Evolutionary conservation across 2,888 invertebrate genomes (phyloP), one percentile per base, ranked within the genome.

Genomic region (Cryptus viduatorius): DNA sequence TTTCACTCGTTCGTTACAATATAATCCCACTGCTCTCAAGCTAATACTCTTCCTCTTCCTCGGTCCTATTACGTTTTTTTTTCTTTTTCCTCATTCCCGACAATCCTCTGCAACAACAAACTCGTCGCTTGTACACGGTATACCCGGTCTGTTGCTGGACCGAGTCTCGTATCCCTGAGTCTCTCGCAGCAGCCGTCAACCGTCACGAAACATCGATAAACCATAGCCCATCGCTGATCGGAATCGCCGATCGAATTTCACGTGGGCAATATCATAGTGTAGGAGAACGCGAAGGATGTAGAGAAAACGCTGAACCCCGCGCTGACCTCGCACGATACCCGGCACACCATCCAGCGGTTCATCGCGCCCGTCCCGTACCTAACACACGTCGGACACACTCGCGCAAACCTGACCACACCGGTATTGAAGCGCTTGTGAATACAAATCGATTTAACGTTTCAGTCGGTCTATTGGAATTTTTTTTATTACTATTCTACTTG

Each of bases 171-270:
- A 53, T 37, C 19, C 16, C 53, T 53, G 59, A 37, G 31, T 53
- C 19, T 72, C 73, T 31, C 67, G 12, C 19, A 24, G 59, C 73
- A 46, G 67, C 44, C n/a, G 44, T 46, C 48, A 16, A 19, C 61
- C 44, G 42, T 61, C 73, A 48, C 29, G 68, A 64, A 69, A 73
- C 59, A 50, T 68, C 73, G 68, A 64, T 73, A 68, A 68, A 61
- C 67, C 50, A 67, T 64, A 67, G 14, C 24, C 14, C 29, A 68
- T 44, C 64, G 79, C 64, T 72, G 79, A 67, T 73, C 72, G 65
- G 67, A 73, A 79, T 31, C 76, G 42, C 76, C 65, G 76, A 42
- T 61, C 24, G 73, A 61, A 75, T 61, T 76, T 76, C 50, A 16
- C 44, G 37, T 53, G 37, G 24, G 48, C 19, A 19, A 42, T 72